Evolutionary conservation across 2,888 invertebrate species (phyloP), one percentile per base, ranked within the genome.

Genomic region (Lycaena phlaeas): DNA sequence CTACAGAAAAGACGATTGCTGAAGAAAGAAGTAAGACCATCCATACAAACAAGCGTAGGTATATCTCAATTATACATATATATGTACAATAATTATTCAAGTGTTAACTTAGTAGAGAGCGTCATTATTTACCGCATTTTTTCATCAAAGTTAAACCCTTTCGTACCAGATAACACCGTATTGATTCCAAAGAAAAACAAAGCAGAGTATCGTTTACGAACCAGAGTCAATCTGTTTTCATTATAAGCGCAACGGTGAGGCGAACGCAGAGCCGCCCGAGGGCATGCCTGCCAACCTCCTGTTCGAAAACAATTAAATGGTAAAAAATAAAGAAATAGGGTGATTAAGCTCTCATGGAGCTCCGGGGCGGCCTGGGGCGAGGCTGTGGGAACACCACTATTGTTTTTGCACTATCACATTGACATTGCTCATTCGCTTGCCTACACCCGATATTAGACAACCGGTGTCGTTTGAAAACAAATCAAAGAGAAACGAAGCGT

Each of bases 301-400:
- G 58, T 68, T 70, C 60, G 57, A 72, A 74, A 81, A 81, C 79
- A 79, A 82, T 79, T 77, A 78, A 63, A 59, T 48, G 60, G 59
- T 58, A 58, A 64, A 66, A 62, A 68, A 61, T 52, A 56, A 65
- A 63, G 61, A 59, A 63, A 59, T 52, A 51, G 55, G 53, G 56
- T 50, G 53, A 55, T 54, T 52, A 52, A 43, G 40, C 44, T 48
- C 45, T 44, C 52, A 40, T 46, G 51, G 58, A 62, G 59, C 52
- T 56, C 65, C 69, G 51, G 58, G 62, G 59, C 52, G 56, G 66
- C 69, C 66, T 54, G 65, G 66, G 72, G 77, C 70, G 69, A 59
- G 71, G 61, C 53, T 70, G 71, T 75, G 75, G 75, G 74, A 75
- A 75, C 69, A 46, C 43, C 44, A 45, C 52, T 56, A 63, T 78